phyloP scores from a whole-genome alignment of 2,888 invertebrate genomes.

The Trichacis sp. region DNA sequence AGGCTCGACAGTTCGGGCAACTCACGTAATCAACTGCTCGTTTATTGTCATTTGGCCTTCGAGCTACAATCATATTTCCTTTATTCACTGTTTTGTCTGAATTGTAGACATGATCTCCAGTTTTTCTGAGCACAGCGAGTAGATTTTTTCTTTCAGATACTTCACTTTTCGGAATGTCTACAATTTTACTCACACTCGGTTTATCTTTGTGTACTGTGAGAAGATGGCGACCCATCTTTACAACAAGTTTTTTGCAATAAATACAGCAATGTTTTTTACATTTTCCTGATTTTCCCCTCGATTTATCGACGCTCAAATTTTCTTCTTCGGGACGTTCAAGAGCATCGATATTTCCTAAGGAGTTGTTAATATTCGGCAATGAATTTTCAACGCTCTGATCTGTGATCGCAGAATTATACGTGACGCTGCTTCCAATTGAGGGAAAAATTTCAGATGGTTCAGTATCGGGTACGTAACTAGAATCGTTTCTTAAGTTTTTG shows the following conservation, averaged over 20 bases:
- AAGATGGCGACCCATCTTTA: not conserved
- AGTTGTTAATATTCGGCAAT: no score
- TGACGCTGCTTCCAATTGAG: no score
- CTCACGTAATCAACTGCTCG: not conserved
- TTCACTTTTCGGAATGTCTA: not conserved
- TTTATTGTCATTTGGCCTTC: not conserved
- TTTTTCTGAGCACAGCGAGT: not conserved
- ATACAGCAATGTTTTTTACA: not conserved
- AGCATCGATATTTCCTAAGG: no score
- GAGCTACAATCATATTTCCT: constrained; percentile 1
- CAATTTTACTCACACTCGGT: not conserved
- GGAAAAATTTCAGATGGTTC: no score
- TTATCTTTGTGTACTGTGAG: not conserved
- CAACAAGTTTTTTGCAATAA: not conserved
- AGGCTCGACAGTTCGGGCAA: not conserved
- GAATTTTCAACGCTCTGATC: no score
- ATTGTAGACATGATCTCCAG: constrained; percentile 2
- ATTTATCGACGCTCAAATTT: not conserved
- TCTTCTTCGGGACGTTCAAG: not conserved
- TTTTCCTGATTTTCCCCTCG: not conserved
- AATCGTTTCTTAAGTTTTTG: no score
- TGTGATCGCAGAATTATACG: no score
- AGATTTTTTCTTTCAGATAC: no score
- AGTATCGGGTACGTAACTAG: no score
- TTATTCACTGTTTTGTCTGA: not conserved